These are phyloP conservation scores for Pseudoips prasinana DNA, from an alignment of 2,888 invertebrate species.

Conservation along the genomic window DNA sequence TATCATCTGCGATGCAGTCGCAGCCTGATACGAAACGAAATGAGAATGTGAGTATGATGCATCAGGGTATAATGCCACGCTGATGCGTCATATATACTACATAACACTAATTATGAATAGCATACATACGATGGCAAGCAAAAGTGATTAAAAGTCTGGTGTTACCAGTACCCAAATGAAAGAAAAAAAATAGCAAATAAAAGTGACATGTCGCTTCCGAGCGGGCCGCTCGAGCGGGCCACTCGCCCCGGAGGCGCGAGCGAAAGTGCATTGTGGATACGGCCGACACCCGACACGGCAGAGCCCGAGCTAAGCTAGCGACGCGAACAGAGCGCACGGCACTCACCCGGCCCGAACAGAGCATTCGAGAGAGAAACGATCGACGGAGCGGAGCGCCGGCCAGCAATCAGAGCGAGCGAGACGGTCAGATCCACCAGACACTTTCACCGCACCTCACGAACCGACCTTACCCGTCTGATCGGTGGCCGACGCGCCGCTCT, in stretches of 20 bases:
- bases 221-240: slow-evolving; percentile 18
- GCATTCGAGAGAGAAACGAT: slow-evolving; percentile 37
- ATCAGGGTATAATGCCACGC: too few relatives aligned
- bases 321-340: slow-evolving; percentile 40
- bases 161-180: slow-evolving; percentile 1
- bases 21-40: too few relatives aligned
- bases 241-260: slow-evolving; percentile 57
- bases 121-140: too few relatives aligned
- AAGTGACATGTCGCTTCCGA: slow-evolving; percentile 17
- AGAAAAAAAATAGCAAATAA: slow-evolving; percentile 3
- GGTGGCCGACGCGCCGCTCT: slow-evolving; percentile 37
- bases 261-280: slow-evolving; percentile 76
- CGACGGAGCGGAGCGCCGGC: slow-evolving; percentile 32
- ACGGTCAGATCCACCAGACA: slow-evolving; percentile 50
- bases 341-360: slow-evolving; percentile 54
- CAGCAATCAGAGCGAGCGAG: slow-evolving; percentile 37
- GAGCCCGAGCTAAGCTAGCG: slow-evolving; percentile 52
- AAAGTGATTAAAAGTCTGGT: not conserved
- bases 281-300: slow-evolving; percentile 64
- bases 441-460: slow-evolving; percentile 69
- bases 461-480: slow-evolving; percentile 55
- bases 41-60: too few relatives aligned
- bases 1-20: too few relatives aligned
- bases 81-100: too few relatives aligned
- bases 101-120: too few relatives aligned